These are phyloP conservation scores for Heliconius eleuchia DNA, from an alignment of 1,140 invertebrate genomes.

Conservation along the genomic window DNA sequence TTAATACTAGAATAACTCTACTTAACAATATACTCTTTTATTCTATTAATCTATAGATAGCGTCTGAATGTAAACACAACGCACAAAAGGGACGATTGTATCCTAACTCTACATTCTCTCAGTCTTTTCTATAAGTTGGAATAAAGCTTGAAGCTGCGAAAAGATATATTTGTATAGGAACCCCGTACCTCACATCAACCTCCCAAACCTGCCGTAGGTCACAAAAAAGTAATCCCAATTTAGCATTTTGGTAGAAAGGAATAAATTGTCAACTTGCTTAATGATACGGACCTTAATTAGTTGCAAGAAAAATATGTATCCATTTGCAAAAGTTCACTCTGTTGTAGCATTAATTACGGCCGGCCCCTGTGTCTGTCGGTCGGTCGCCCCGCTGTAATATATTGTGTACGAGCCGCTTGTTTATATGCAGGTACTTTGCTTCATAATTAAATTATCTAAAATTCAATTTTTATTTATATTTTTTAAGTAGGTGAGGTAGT, in stretches of 20 bases:
- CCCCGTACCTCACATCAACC: background rate
- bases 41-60: no score
- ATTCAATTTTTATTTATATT: background rate
- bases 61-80: no score
- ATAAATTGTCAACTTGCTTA: slow-evolving; percentile 4
- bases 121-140: background rate
- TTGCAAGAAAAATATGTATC: slow-evolving; percentile 14
- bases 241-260: background rate
- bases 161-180: no score
- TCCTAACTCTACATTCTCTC: no score
- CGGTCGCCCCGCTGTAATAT: background rate
- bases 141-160: background rate
- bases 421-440: background rate
- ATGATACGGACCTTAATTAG: slow-evolving; percentile 11
- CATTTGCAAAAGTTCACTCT: slow-evolving; percentile 1
- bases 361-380: background rate
- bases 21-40: no score
- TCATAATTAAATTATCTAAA: background rate
- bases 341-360: background rate
- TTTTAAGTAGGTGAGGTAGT: no score
- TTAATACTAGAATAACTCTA: no score
- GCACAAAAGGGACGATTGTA: no score
- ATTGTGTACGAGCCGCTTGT: background rate
- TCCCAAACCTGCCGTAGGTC: background rate
- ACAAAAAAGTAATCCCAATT: background rate